Evolutionary conservation across 2,797 vertebrate genomes (phyloP).

Genomic region (Euthynnus affinis): DNA sequence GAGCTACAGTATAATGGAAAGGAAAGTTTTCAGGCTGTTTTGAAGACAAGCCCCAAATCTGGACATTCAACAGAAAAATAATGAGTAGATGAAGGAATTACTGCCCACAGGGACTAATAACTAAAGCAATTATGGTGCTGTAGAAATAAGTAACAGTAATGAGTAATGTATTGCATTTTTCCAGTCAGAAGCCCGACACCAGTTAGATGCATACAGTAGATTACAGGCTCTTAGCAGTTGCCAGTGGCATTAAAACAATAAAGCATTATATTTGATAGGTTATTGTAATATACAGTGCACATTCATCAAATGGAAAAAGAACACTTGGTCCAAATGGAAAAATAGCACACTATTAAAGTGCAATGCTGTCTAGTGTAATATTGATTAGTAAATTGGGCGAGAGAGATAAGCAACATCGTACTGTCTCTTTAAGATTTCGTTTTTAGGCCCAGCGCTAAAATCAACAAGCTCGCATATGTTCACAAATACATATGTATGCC

Average conservation of each 20-base stretch:
- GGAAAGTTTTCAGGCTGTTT: constrained; percentile 10
- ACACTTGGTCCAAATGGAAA: constrained; percentile 67
- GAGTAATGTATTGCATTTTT: constrained; percentile 71
- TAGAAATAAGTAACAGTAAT: constrained; percentile 74
- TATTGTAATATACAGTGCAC: constrained; percentile 56
- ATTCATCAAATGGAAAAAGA: constrained; percentile 65
- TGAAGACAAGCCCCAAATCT: constrained; percentile 39
- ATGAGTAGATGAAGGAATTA: constrained; percentile 59
- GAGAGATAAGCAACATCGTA: constrained; percentile 35
- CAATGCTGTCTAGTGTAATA: constrained; percentile 53
- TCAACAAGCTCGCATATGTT: constrained; percentile 26
- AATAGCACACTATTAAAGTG: constrained; percentile 57
- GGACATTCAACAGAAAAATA: constrained; percentile 52
- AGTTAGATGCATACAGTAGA: constrained; percentile 65
- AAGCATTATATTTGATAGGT: constrained; percentile 66
- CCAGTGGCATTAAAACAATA: constrained; percentile 73
- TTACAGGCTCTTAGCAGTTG: constrained; percentile 67
- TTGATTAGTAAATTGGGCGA: constrained; percentile 68
- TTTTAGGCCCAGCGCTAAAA: constrained; percentile 23
- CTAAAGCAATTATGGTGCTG: constrained; percentile 57
- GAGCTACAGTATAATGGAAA: background rate
- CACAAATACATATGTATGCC: background rate
- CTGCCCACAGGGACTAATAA: constrained; percentile 60
- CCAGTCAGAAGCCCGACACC: constrained; percentile 54
- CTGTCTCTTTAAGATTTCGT: constrained; percentile 32